Percentiles rank a stretch among this genome's conserved stretches.
Evolutionary conservation across 2,113 vertebrate species (phyloP).

Genomic region (Nothobranchius furzeri): DNA sequence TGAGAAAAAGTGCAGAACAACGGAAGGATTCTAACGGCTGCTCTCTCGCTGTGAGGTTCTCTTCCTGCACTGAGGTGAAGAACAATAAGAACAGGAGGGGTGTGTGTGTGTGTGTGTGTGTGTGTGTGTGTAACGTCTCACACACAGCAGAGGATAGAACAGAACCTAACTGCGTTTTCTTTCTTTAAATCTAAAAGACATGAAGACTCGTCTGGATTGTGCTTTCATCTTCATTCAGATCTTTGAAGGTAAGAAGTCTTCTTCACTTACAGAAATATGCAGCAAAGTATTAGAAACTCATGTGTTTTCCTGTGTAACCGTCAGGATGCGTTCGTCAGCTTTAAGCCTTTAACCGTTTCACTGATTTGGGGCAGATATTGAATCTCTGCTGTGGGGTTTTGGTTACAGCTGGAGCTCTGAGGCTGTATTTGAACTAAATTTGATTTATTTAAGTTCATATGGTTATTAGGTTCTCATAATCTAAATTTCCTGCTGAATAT

Average conservation of each 20-base stretch:
- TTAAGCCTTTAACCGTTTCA: too few species aligned
- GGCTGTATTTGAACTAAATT: too few species aligned
- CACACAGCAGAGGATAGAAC: slow-evolving; percentile 11
- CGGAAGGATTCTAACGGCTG: neutral
- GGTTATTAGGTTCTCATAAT: too few species aligned
- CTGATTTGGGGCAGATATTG: too few species aligned
- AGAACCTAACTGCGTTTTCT: neutral
- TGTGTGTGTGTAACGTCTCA: slow-evolving; percentile 4
- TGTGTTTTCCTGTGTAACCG: neutral
- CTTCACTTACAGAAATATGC: neutral
- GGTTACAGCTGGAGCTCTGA: too few species aligned
- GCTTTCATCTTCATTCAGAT: slow-evolving; percentile 46
- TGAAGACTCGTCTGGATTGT: slow-evolving; percentile 30
- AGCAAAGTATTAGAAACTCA: neutral
- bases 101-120: neutral
- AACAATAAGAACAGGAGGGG: slow-evolving; percentile 38
- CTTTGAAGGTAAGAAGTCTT: slow-evolving; percentile 50
- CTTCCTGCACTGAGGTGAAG: slow-evolving; percentile 54
- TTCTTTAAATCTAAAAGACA: slow-evolving; percentile 3
- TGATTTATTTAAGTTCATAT: too few species aligned
- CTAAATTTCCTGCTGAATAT: too few species aligned
- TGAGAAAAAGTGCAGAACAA: neutral
- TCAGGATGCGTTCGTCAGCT: neutral
- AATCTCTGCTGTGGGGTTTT: too few species aligned
- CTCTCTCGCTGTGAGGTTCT: slow-evolving; percentile 14